phyloP scores from a whole-genome alignment of 2,113 vertebrate species.

The Pelecanus crispus region DNA sequence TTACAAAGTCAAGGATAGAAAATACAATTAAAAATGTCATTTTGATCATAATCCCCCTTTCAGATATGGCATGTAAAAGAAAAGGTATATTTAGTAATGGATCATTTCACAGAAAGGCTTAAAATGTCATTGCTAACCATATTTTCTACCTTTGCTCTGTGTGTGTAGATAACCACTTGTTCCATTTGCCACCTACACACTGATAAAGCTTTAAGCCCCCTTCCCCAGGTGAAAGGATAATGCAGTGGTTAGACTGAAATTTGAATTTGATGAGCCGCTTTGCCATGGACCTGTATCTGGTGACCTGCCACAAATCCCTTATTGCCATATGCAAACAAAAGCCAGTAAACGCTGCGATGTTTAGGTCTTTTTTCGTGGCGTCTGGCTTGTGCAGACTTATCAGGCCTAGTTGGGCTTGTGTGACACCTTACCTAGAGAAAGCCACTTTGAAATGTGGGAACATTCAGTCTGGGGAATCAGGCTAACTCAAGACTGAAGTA shows the following conservation, averaged over 20 bases:
- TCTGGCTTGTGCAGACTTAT: not conserved
- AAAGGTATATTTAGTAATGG: slow-evolving; percentile 14
- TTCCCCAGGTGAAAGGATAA: not conserved
- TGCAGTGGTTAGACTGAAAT: not conserved
- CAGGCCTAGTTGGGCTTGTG: not conserved
- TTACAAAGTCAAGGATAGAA: not conserved
- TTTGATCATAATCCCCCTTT: slow-evolving; percentile 7
- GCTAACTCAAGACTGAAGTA: not conserved
- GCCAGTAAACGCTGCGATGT: not conserved
- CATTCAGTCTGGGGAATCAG: not conserved
- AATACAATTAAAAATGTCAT: slow-evolving; percentile 40
- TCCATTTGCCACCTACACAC: not conserved
- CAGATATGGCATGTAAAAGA: not conserved
- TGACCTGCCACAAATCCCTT: not conserved
- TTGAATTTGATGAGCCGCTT: not conserved
- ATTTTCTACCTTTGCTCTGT: not conserved
- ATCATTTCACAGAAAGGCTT: slow-evolving; percentile 13
- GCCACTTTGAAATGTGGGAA: not conserved
- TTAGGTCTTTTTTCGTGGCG: not conserved
- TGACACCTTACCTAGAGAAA: not conserved
- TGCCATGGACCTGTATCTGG: not conserved
- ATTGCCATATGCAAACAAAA: not conserved
- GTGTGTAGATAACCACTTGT: not conserved
- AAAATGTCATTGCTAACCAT: slow-evolving; percentile 9
- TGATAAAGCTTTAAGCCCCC: not conserved